These are phyloP conservation scores for Porphyrio hochstetteri DNA, from an alignment of 2,113 vertebrate genomes.

Conservation along the genomic window DNA sequence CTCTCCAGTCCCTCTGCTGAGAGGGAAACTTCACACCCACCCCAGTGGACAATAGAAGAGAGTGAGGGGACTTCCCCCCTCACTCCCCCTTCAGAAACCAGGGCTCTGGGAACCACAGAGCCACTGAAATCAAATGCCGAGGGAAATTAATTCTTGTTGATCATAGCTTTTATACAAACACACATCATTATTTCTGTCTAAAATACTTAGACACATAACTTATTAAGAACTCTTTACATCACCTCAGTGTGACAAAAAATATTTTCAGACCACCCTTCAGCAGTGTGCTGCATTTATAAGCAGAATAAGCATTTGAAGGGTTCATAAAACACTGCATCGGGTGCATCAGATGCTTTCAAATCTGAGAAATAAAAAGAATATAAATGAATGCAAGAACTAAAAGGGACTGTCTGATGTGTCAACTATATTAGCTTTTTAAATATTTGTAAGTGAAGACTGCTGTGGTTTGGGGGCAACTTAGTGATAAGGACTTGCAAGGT, in stretches of 20 bases:
- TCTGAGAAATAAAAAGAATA: background rate
- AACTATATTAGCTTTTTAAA: background rate
- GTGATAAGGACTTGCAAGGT: background rate
- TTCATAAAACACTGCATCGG: background rate
- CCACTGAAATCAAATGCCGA: rapidly evolving
- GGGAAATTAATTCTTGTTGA: background rate
- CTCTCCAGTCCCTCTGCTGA: background rate
- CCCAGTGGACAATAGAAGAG: too few relatives aligned
- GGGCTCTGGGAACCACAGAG: background rate
- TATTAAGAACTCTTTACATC: background rate
- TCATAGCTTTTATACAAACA: background rate
- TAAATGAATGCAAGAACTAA: background rate
- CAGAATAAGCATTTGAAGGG: background rate
- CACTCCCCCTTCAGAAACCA: background rate
- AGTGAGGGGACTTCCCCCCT: background rate
- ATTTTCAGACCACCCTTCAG: background rate
- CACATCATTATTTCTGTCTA: background rate
- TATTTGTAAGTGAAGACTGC: background rate
- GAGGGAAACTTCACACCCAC: background rate
- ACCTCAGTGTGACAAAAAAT: background rate
- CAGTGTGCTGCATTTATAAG: background rate
- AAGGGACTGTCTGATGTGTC: background rate
- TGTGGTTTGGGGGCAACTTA: background rate
- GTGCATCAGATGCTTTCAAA: background rate
- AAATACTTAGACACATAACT: background rate